Conservation (phyloP, 2,888 invertebrate genomes). For the Hemaris fuciformis region DNA sequence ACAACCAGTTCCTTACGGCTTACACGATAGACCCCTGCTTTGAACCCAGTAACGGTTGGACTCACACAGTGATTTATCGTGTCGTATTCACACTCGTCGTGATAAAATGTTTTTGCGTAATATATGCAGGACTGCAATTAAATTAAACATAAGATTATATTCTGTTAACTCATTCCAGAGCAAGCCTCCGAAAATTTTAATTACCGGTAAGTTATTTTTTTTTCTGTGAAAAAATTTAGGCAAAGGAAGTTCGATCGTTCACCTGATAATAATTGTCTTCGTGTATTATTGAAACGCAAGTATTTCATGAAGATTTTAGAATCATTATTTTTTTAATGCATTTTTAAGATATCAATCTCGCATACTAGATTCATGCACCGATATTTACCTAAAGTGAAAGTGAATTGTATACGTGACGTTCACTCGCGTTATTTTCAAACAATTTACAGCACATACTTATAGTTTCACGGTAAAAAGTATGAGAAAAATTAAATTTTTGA, state of each 20-base stretch:
- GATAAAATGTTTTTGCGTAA: conserved; percentile 55
- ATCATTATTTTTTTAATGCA: no score
- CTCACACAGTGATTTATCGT: conserved; percentile 56
- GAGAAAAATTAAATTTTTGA: no score
- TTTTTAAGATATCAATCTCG: neutral
- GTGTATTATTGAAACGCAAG: no score
- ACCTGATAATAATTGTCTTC: neutral
- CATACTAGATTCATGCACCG: neutral
- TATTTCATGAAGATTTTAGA: neutral
- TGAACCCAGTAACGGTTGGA: conserved; percentile 53
- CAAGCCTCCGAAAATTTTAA: conserved; percentile 78
- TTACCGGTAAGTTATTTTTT: conserved; percentile 73
- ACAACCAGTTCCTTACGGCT: conserved; percentile 63
- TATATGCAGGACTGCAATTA: conserved; percentile 45
- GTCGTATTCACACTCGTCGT: conserved; percentile 25
- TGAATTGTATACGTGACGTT: neutral
- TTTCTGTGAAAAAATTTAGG: neutral
- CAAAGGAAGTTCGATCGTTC: neutral
- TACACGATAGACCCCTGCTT: conserved; percentile 37
- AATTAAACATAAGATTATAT: conserved; percentile 52
- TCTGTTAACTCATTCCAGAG: conserved; percentile 42
- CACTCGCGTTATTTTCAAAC: neutral
- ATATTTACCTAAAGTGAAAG: neutral
- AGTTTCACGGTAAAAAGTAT: no score
- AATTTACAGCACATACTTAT: neutral